phyloP scores from a whole-genome alignment of 2,797 vertebrate species.

The Etheostoma perlongum region DNA sequence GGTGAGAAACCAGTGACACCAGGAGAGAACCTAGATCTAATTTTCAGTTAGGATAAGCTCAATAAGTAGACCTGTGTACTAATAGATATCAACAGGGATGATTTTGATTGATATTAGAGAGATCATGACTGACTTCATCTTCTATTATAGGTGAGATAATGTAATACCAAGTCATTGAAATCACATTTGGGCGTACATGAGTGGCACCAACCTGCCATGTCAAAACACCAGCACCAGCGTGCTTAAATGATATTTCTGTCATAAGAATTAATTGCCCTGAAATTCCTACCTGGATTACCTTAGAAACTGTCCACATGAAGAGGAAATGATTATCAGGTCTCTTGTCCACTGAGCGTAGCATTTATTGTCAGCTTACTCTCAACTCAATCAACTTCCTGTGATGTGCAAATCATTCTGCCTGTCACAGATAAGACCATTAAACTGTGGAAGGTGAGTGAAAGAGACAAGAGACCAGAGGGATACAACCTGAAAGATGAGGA shows the following conservation, averaged over 20 bases:
- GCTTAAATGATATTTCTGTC: background rate
- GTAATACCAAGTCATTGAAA: constrained; percentile 16
- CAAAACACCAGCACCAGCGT: no score
- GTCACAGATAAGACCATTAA: constrained; percentile 97
- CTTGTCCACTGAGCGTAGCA: background rate
- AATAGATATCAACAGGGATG: background rate
- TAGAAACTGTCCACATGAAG: background rate
- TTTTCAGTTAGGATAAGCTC: background rate
- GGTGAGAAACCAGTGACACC: constrained; percentile 83
- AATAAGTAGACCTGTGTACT: background rate
- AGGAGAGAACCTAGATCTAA: background rate
- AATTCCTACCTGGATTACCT: background rate
- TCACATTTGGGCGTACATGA: constrained; percentile 4
- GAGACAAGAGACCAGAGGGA: constrained; percentile 97
- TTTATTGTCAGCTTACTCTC: constrained; percentile 12
- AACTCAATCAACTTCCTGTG: background rate
- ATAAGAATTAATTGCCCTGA: background rate
- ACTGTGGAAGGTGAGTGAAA: constrained; percentile 98
- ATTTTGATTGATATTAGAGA: constrained; percentile 1
- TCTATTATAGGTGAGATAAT: background rate
- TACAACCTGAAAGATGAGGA: constrained; percentile 99
- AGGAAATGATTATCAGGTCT: background rate
- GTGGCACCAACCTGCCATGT: background rate
- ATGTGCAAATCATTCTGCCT: constrained; percentile 30
- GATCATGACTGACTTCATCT: background rate